A percentile compares a stretch with the other conserved stretches of the same genome.
These are phyloP conservation scores for Pteropus rufus DNA, from an alignment of 2,797 vertebrate species.

Conservation along the genomic window DNA sequence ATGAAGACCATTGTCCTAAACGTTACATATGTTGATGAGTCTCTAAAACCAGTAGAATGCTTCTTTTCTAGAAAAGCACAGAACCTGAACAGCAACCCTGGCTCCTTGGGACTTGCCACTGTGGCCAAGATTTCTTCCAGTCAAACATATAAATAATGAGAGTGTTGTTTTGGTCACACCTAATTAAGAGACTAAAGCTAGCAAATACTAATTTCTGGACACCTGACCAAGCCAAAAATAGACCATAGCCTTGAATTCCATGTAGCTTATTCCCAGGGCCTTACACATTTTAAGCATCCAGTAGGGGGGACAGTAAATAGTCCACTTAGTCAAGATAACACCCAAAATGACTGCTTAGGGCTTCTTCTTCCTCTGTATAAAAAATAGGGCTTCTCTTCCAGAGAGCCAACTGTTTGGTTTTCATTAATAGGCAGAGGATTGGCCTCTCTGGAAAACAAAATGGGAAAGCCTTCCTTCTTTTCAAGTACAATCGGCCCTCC, in stretches of 20 bases:
- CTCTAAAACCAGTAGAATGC: not conserved
- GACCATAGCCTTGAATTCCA: not conserved
- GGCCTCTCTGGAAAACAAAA: not conserved
- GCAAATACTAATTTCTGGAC: not conserved
- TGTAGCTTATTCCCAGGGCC: not conserved
- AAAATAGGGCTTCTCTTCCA: not conserved
- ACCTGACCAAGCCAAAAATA: not conserved
- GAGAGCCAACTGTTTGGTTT: not conserved
- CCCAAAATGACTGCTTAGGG: not conserved
- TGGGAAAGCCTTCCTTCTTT: not conserved
- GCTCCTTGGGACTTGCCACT: not conserved
- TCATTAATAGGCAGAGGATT: not conserved
- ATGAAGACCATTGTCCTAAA: not conserved
- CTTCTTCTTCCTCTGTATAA: not conserved
- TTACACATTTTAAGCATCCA: fast-evolving
- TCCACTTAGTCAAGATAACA: not conserved
- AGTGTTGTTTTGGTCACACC: too few relatives aligned
- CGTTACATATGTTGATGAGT: fast-evolving
- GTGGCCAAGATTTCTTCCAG: not conserved
- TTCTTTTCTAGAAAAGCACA: not conserved
- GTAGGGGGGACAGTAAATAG: not conserved
- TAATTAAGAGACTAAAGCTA: not conserved
- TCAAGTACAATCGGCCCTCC: not conserved
- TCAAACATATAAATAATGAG: not conserved
- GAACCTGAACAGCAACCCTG: not conserved